These are phyloP conservation scores for Melanaphis sacchari DNA, from an alignment of 1,140 invertebrate genomes.

Conservation along the genomic window DNA sequence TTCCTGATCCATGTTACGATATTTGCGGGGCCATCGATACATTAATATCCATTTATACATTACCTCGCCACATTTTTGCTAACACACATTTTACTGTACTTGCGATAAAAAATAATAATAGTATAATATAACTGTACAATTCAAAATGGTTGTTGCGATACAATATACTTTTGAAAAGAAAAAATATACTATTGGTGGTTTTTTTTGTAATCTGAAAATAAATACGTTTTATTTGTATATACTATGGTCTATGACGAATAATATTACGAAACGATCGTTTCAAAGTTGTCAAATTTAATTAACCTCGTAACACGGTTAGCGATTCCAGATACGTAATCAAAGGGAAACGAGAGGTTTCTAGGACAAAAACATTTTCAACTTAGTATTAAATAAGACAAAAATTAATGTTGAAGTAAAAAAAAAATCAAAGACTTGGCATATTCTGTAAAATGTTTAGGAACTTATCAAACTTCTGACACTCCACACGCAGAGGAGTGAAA, in stretches of 20 bases:
- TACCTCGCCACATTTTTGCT: not conserved
- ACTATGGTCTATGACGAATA: not conserved
- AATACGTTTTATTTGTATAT: not conserved
- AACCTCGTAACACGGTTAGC: not conserved
- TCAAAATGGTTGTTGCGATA: not conserved
- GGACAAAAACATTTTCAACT: not conserved
- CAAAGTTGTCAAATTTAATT: not conserved
- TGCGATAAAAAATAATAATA: not conserved
- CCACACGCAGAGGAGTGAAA: not conserved
- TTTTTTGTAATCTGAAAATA: not conserved
- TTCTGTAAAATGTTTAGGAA: not conserved
- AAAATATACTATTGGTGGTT: not conserved
- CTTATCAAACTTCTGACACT: not conserved
- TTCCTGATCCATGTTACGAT: not conserved
- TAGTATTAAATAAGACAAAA: not conserved
- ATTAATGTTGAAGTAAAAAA: not conserved
- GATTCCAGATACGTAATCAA: not conserved
- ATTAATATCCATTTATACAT: slow-evolving; percentile 30
- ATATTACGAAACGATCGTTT: slow-evolving; percentile 2
- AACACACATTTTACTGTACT: slow-evolving; percentile 13
- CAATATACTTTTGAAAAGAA: not conserved
- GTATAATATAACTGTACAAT: not conserved
- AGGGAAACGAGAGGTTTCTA: not conserved
- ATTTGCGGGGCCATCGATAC: not conserved
- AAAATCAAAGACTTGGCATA: not conserved